Evolutionary conservation across 2,113 vertebrate species (phyloP).

Genomic region (Pagrus major): DNA sequence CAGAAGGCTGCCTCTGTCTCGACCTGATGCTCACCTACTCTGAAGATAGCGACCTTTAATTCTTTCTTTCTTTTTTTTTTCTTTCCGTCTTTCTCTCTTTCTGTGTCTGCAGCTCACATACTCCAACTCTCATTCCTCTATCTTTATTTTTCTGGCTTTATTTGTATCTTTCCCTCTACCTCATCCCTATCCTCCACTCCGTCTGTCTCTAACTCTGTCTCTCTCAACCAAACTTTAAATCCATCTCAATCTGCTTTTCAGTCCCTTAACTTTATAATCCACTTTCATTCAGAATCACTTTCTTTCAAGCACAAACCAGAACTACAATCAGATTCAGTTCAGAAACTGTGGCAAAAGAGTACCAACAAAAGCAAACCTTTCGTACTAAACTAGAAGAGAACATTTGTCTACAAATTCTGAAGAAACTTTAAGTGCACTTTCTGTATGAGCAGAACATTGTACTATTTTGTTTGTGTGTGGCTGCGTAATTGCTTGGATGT

Average conservation of each 20-base stretch:
- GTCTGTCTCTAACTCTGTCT: not conserved
- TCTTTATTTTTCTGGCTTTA: not conserved
- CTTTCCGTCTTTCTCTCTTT: not conserved
- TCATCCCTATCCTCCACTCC: not conserved
- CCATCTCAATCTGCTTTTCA: not conserved
- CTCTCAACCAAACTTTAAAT: not conserved
- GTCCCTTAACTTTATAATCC: not conserved
- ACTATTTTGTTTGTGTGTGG: not conserved
- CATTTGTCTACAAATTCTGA: not conserved
- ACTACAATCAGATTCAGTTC: not conserved
- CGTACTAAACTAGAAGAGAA: not conserved
- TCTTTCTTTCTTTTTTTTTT: not conserved
- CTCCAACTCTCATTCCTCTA: not conserved
- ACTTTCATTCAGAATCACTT: not conserved
- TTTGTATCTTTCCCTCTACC: not conserved
- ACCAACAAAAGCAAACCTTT: not conserved
- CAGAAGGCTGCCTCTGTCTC: conserved; percentile 67
- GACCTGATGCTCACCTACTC: conserved; percentile 57
- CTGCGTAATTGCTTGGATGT: not conserved
- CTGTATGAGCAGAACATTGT: not conserved
- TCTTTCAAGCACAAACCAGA: not conserved
- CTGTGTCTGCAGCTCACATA: not conserved
- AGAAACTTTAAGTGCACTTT: too few relatives aligned
- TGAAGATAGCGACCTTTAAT: conserved; percentile 46
- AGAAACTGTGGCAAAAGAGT: not conserved